Evolutionary conservation across 2,888 invertebrate species (phyloP), one percentile per base, ranked within the genome.

Genomic region (Acronicta leporina): DNA sequence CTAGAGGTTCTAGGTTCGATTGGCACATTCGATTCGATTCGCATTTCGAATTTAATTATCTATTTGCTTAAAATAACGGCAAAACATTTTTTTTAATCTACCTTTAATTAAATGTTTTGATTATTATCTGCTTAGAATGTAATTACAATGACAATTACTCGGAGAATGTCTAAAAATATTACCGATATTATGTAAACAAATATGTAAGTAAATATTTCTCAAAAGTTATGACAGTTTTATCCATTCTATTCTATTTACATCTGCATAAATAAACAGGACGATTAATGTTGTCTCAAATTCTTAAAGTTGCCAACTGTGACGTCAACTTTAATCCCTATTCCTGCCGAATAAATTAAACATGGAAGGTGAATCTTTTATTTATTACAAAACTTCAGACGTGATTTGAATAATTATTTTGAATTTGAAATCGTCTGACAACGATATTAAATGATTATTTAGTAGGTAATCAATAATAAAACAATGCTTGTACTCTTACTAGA

Each of bases 401-500:
- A 81, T 83, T 84, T 81, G 75, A 82, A 81, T 83, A 84, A 84
- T 79, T 67, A 71, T 79, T 74, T 81, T 75, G 79, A 82, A 80
- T 82, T 79, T 75, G 72, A 71, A 76, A 60, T 53, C 44, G 44
- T 62, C 68, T 53, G 53, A 47, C 64, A 49, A 60, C 68, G 61
- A 47, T 60, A 52, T 45, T 48, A 60, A n/a, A 69, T 51, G 62
- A 67, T 62, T 73, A 61, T 20, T 20, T 20, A 20, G 20, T 20
- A 20, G 4, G 4, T 20, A 20, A n/a, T n/a, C n/a, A n/a, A n/a
- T n/a, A n/a, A n/a, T n/a, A n/a, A n/a, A n/a, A n/a, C n/a, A n/a
- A n/a, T n/a, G n/a, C n/a, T n/a, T n/a, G n/a, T n/a, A n/a, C n/a
- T n/a, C n/a, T n/a, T n/a, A n/a, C n/a, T n/a, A n/a, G n/a, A n/a